Base-by-base conservation (phyloP, 2,113 vertebrate genomes). In the Hypanus sabinus region DNA sequence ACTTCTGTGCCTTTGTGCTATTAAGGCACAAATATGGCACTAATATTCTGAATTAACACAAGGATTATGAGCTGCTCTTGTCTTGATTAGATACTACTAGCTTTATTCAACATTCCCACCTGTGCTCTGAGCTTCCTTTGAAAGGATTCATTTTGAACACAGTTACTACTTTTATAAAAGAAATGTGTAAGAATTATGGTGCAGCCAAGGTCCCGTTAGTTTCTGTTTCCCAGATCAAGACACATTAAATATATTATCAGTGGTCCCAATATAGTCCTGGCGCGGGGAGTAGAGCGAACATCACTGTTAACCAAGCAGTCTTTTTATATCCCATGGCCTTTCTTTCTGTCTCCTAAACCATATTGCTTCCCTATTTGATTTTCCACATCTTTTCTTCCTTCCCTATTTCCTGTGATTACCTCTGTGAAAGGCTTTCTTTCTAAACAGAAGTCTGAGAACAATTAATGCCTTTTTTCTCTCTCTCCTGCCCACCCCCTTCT, bases 391-490 rank as follows among this genome's bases (percentile, higher is more conserved):
- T 73, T 73, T 55, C 91, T 27, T 70, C 30, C 33, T 24, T 6
- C 46, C 20, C 68, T 70, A 24, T 55, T 55, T 93, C 91, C 91
- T 73, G 91, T 38, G 68, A 75, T 93, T 92, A 73, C 91, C 68
- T 93, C 70, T 46, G 91, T 75, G 91, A 93, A 93, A 33, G n/a
- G 94, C 0, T 0, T 93, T 46, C 46, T 94, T 95, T 94, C 95
- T 94, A 94, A 79, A 94, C 94, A 94, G 94, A 68, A 79, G 95
- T 94, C 95, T 95, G 73, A 95, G 94, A 87, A 57, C 95, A 96
- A 95, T 94, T 93, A 88, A 94, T 94, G 77, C 73, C 94, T 96
- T 95, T 94, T 90, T 36, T 95, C 93, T 95, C 93, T 60, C 46
- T 27, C 85, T 75, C 16, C 0, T 8, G 22, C 94, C 83, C 0